Evolutionary conservation across 2,113 vertebrate species (phyloP), one percentile per base, ranked within the genome.

Genomic region (Vulpes vulpes): DNA sequence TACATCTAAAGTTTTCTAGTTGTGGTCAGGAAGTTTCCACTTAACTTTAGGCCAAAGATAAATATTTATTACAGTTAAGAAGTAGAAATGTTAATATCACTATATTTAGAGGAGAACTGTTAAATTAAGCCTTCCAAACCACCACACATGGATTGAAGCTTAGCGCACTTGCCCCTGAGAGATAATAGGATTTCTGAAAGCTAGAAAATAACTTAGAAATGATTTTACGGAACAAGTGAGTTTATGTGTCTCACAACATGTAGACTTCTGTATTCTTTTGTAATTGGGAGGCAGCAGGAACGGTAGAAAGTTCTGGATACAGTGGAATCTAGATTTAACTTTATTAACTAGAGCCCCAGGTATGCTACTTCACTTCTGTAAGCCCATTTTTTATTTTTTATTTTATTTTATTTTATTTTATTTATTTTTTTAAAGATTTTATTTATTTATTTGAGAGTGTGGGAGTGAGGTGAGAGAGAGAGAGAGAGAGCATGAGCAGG

Each of bases 241-340:
- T 11, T 85, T 76, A 73, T 49, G 30, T 73, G 20, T 93, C 49
- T 67, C 53, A 57, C 2, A 90, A 53, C 5, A n/a, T 51, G 67
- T 71, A 25, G 49, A 83, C 67, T 81, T 86, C 25, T 67, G 80
- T 92, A n/a, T 62, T 62, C 57, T 78, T 92, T 95, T 80, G 78
- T 97, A 76, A 64, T 11, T 84, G 85, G 51, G 22, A 95, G 11
- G 91, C 30, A 89, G 25, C 14, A 81, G 55, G 8, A 25, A 60
- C 0, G 57, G 11, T 53, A 84, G 27, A 69, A 89, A 59, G 17
- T 80, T 76, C 59, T 84, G 60, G 43, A 43, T 16, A 32, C 14
- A 27, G 1, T 9, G n/a, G 49, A n/a, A 27, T 80, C n/a, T 82
- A 92, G 49, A 94, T 76, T 93, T 90, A 79, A 51, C 62, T 69